A percentile compares a stretch with the other conserved stretches of the same genome.
phyloP scores from a whole-genome alignment of 2,797 vertebrate genomes.

The Agapornis canus region DNA sequence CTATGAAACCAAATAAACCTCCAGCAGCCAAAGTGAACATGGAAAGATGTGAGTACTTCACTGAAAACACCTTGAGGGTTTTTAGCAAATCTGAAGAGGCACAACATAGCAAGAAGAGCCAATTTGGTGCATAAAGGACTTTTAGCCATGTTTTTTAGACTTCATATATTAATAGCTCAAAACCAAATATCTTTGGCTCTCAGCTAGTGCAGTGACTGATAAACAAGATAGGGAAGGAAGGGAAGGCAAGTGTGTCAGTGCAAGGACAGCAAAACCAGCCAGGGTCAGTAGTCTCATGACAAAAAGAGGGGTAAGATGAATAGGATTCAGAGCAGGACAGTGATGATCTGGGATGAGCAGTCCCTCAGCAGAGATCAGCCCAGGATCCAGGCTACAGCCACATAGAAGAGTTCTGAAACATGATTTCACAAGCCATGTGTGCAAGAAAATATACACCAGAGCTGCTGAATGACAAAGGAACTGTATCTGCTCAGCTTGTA shows the following conservation, averaged over 20 bases:
- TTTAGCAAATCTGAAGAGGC: background rate
- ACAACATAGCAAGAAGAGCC: background rate
- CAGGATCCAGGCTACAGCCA: background rate
- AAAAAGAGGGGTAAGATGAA: background rate
- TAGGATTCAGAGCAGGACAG: background rate
- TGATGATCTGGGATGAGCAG: rapidly evolving
- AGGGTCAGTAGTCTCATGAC: background rate
- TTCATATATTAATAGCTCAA: background rate
- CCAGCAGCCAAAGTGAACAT: background rate
- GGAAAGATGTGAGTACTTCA: background rate
- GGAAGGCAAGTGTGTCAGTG: background rate
- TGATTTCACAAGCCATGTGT: background rate
- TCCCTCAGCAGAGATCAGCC: background rate
- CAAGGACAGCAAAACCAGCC: background rate
- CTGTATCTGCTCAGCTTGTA: background rate
- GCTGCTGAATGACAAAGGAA: background rate
- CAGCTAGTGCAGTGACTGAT: background rate
- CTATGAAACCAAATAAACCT: background rate
- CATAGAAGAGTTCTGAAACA: background rate
- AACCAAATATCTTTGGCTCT: background rate
- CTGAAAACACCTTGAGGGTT: background rate
- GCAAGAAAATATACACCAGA: background rate
- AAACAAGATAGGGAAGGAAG: background rate
- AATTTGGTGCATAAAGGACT: background rate
- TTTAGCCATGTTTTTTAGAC: background rate